Percentiles rank a stretch among this genome's conserved stretches.
Evolutionary conservation across 2,113 vertebrate species (phyloP).

Genomic region (Lophotis ruficrista): DNA sequence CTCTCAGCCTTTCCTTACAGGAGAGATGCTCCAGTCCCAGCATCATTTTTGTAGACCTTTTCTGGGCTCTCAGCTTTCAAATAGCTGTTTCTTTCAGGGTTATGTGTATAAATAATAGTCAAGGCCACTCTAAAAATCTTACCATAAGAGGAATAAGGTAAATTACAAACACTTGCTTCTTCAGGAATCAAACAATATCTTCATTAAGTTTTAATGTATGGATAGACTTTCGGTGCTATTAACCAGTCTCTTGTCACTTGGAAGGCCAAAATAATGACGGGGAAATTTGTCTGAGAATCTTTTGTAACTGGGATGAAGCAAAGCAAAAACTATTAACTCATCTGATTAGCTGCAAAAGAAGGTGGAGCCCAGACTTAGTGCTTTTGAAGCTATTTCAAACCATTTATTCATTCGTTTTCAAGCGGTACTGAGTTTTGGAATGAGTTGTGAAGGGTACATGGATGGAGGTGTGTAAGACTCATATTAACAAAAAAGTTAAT

Average conservation of each 20-base stretch:
- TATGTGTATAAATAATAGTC: background rate
- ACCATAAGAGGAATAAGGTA: rapidly evolving
- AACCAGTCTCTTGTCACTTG: background rate
- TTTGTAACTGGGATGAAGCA: background rate
- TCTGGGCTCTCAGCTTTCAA: background rate
- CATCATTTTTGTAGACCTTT: background rate
- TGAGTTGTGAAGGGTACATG: background rate
- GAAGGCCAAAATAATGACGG: background rate
- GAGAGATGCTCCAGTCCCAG: background rate
- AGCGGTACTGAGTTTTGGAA: background rate
- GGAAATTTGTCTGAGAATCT: background rate
- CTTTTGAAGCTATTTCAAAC: background rate
- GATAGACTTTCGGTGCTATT: background rate
- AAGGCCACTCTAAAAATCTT: background rate
- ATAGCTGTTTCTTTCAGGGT: background rate
- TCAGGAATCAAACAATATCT: background rate
- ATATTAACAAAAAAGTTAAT: background rate
- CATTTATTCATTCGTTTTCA: background rate
- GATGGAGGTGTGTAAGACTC: background rate
- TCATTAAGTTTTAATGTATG: background rate
- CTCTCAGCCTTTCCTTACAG: background rate
- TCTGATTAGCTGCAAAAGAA: background rate
- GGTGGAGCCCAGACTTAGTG: rapidly evolving
- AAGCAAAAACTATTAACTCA: background rate
- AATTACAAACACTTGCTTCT: background rate